Evolutionary conservation across 1,140 invertebrate genomes (phyloP).

Genomic region (Calephelis virginiensis): DNA sequence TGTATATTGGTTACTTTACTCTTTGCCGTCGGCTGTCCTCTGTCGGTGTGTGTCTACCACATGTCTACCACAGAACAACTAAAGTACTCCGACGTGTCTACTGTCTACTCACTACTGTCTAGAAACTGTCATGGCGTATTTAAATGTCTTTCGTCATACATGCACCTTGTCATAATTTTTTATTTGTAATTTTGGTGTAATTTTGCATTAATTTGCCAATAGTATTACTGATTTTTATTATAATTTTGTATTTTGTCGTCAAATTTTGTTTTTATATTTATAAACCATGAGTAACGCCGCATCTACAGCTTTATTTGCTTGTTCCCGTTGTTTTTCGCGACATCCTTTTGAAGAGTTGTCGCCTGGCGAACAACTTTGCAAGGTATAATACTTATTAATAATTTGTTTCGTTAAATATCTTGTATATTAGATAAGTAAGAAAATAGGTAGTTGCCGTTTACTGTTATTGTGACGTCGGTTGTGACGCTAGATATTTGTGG

Average conservation of each 20-base stretch:
- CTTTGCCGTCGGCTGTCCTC: too few species aligned
- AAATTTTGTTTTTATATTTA: constrained; percentile 10
- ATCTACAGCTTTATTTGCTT: constrained; percentile 87
- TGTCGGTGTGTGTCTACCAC: too few species aligned
- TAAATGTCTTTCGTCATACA: constrained; percentile 9
- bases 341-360: constrained; percentile 98
- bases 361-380: constrained; percentile 95
- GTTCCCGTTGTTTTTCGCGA: constrained; percentile 95
- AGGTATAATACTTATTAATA: constrained; percentile 80
- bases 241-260: constrained; percentile 2
- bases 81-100: too few species aligned
- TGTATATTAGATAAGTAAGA: background rate
- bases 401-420: background rate
- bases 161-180: constrained; percentile 1
- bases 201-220: background rate
- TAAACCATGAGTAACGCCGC: constrained; percentile 55
- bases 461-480: constrained; percentile 58
- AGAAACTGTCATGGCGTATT: background rate
- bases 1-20: too few species aligned
- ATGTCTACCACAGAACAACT: too few species aligned
- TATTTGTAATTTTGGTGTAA: constrained; percentile 1
- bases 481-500: constrained; percentile 52
- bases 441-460: constrained; percentile 30
- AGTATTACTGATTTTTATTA: background rate
- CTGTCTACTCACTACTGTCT: too few species aligned